Percentiles rank a stretch among this genome's conserved stretches.
These are phyloP conservation scores for Polydrusus pterygomalis DNA, from an alignment of 2,888 invertebrate species.

Conservation along the genomic window DNA sequence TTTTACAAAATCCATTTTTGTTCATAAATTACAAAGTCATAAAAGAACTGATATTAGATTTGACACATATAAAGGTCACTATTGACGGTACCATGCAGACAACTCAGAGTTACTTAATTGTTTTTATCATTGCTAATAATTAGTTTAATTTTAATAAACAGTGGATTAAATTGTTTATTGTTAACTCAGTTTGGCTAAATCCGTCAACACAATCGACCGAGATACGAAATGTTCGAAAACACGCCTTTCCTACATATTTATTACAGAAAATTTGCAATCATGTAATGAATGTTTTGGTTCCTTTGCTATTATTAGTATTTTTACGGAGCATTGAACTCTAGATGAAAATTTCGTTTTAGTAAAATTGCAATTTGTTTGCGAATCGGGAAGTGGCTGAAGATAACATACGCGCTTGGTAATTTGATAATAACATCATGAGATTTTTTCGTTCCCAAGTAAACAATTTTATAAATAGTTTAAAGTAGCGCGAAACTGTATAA, in stretches of 20 bases:
- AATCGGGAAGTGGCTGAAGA: slow-evolving; percentile 26
- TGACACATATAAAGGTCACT: too few relatives aligned
- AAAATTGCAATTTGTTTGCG: slow-evolving; percentile 41
- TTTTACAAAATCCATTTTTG: too few relatives aligned
- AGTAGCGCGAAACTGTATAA: slow-evolving; percentile 5
- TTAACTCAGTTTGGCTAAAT: slow-evolving; percentile 22
- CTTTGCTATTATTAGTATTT: slow-evolving; percentile 51
- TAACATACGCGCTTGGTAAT: slow-evolving; percentile 16
- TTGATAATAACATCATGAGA: slow-evolving; percentile 9
- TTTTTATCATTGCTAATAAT: too few relatives aligned
- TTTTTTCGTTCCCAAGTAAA: slow-evolving; percentile 16
- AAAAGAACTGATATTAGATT: too few relatives aligned
- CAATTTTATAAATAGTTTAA: background rate
- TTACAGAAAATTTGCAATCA: slow-evolving; percentile 55
- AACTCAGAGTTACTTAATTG: too few relatives aligned
- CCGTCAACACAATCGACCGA: slow-evolving; percentile 41
- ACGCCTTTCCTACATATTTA: slow-evolving; percentile 53
- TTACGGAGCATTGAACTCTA: slow-evolving; percentile 49
- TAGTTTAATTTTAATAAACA: too few relatives aligned
- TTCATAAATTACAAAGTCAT: too few relatives aligned
- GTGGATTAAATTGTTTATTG: background rate
- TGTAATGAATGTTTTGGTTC: slow-evolving; percentile 52
- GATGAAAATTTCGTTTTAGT: slow-evolving; percentile 37
- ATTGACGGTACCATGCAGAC: too few relatives aligned
- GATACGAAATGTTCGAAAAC: slow-evolving; percentile 46